Base-by-base conservation (phyloP, 2,113 vertebrate genomes). In the Halichoeres trimaculatus region DNA sequence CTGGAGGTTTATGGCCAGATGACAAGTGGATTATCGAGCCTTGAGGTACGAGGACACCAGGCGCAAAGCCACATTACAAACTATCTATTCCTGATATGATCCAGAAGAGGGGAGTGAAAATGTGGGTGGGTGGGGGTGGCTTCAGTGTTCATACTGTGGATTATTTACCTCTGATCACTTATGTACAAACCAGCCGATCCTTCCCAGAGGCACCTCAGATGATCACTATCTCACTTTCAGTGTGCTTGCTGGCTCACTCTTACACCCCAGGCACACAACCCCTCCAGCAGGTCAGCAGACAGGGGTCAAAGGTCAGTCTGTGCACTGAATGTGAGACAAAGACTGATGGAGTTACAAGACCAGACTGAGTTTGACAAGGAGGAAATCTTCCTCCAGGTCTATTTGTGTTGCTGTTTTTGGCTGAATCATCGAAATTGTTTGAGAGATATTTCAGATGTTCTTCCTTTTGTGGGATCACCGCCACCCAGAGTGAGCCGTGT, bases 1-100 rank as follows among this genome's bases (percentile, higher is more conserved):
- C 64, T 52, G 13, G 54, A 69, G 77, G 43, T 45, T 90, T 87
- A 88, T 84, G 76, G 68, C 86, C 74, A 73, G 76, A 87, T 87
- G 85, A 89, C 91, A 83, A 88, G 84, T 83, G 88, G 89, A 92
- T 91, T 91, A 90, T 82, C 70, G 53, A 76, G 83, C 70, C 63
- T 84, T 76, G 76, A 87, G 66, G 66, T 66, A 61, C 64, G 68
- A 69, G 30, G 61, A 70, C 76, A 62, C 38, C 50, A 63, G 63
- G 57, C 45, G 34, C 5, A 22, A 12, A 62, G 48, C 26, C 45
- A 22, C 41, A 20, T 26, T 30, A 51, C 35, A 26, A 14, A 34
- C 14, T 48, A 55, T 67, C 23, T 48, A 17, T 73, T n/a, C 2
- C 20, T 12, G 54, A 16, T 47, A 16, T 14, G 13, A 41, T 2